Percentiles rank a stretch among this genome's conserved stretches.
Evolutionary conservation across 1,140 invertebrate genomes (phyloP).

Genomic region (Scaptomyza pallida): DNA sequence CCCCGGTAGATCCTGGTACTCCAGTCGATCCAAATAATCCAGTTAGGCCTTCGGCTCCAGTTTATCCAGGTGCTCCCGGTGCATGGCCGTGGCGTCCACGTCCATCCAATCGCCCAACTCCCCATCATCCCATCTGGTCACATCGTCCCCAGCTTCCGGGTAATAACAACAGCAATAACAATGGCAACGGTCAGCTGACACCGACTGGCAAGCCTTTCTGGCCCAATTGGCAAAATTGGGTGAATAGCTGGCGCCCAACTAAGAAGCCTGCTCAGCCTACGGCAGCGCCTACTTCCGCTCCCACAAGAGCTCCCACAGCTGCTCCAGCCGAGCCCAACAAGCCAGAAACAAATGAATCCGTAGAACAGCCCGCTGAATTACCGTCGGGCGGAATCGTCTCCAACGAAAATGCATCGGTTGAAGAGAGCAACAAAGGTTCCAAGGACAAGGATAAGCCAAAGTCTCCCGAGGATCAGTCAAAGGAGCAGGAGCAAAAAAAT

Average conservation of each 20-base stretch:
- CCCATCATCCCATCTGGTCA: conserved; percentile 44
- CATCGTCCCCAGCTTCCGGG: conserved; percentile 36
- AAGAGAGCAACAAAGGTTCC: conserved; percentile 52
- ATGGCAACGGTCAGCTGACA: conserved; percentile 3
- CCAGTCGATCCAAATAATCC: conserved; percentile 5
- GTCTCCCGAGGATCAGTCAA: conserved; percentile 55
- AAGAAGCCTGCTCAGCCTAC: conserved; percentile 16
- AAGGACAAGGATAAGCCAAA: conserved; percentile 54
- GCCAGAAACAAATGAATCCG: conserved; percentile 53
- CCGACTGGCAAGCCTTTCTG: conserved; percentile 45
- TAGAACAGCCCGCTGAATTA: conserved; percentile 46
- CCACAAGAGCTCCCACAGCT: conserved; percentile 12
- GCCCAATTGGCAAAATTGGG: conserved; percentile 62
- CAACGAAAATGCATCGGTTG: conserved; percentile 68
- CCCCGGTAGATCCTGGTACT: too few relatives aligned
- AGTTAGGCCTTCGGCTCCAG: conserved; percentile 16
- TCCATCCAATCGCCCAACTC: conserved; percentile 36
- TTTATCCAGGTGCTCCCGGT: conserved; percentile 30
- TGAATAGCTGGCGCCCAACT: conserved; percentile 50
- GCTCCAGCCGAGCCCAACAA: conserved; percentile 15
- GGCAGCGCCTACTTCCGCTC: conserved; percentile 10
- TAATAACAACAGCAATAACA: conserved; percentile 19
- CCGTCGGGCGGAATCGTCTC: conserved; percentile 26
- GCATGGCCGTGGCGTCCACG: conserved; percentile 45
- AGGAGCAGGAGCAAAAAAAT: conserved; percentile 61